These are phyloP conservation scores for Stegostoma tigrinum DNA, from an alignment of 2,113 vertebrate genomes.

Conservation along the genomic window DNA sequence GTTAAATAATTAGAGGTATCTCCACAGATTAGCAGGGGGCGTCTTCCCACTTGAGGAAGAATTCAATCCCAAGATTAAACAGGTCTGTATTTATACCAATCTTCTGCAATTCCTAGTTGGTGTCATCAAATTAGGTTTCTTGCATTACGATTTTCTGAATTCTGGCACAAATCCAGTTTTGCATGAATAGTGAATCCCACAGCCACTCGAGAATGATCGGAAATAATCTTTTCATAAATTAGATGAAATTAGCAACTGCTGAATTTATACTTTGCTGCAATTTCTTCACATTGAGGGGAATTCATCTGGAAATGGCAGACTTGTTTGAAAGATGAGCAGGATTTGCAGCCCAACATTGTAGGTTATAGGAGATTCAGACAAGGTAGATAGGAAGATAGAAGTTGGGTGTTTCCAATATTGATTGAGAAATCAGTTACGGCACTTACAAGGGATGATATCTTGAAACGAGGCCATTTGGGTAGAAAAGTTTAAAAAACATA, in stretches of 20 bases:
- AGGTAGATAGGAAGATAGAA: no score
- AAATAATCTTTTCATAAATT: not conserved
- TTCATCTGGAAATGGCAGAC: not conserved
- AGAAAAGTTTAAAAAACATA: no score
- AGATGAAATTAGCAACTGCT: not conserved
- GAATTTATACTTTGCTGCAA: constrained; percentile 9
- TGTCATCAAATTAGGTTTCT: not conserved
- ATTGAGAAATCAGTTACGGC: no score
- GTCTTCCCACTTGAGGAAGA: not conserved
- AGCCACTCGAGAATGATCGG: no score
- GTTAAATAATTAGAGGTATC: not conserved
- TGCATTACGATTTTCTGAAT: not conserved
- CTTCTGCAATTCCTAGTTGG: not conserved
- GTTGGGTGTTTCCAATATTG: no score
- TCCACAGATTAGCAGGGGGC: not conserved
- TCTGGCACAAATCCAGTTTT: not conserved
- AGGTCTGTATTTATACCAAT: not conserved
- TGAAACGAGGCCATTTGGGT: no score
- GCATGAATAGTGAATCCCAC: not conserved
- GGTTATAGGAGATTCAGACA: no score
- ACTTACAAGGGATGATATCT: no score
- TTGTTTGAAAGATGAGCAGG: no score
- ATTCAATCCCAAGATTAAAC: not conserved
- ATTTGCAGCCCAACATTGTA: no score
- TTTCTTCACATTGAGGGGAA: not conserved